These are phyloP conservation scores for Montipora foliosa DNA, from an alignment of 64 coral and sea anemone species.

Conservation along the genomic window DNA sequence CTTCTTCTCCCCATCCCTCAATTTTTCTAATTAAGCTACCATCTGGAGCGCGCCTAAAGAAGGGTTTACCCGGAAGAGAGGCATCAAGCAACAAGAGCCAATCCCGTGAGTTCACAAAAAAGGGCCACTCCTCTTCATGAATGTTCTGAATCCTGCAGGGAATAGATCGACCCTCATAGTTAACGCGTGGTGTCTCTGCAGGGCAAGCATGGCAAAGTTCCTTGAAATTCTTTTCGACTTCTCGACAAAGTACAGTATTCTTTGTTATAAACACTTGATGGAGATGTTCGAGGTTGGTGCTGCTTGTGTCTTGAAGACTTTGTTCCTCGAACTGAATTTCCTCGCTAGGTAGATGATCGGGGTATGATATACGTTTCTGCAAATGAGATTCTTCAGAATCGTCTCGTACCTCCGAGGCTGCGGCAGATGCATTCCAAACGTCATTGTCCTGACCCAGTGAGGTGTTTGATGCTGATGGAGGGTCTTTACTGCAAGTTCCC, in stretches of 20 bases:
- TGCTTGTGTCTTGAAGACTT: neutral
- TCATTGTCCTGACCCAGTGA: neutral
- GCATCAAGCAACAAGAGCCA: constrained; percentile 94
- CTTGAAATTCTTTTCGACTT: constrained; percentile 88
- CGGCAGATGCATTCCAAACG: neutral
- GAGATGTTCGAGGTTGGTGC: constrained; percentile 70
- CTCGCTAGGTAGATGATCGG: neutral
- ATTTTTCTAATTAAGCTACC: constrained; percentile 81
- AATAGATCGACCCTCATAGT: constrained; percentile 37
- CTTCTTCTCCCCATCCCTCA: constrained; percentile 94
- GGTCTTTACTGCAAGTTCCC: neutral
- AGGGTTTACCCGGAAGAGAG: constrained; percentile 73
- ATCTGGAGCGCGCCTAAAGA: constrained; percentile 82
- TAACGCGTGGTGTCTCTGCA: constrained; percentile 27
- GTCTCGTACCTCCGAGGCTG: neutral
- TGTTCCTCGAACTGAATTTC: neutral
- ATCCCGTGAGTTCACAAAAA: constrained; percentile 92
- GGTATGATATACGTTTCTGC: neutral
- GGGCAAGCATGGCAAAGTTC: constrained; percentile 85
- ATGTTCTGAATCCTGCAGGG: constrained; percentile 69
- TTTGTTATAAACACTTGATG: constrained; percentile 95
- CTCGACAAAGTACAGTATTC: constrained; percentile 46
- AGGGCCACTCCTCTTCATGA: constrained; percentile 80
- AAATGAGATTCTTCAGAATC: neutral
- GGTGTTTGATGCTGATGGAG: neutral